A percentile compares a stretch with the other conserved stretches of the same genome.
These are phyloP conservation scores for Galeopterus variegatus DNA, from an alignment of 2,113 vertebrate species.

Conservation along the genomic window DNA sequence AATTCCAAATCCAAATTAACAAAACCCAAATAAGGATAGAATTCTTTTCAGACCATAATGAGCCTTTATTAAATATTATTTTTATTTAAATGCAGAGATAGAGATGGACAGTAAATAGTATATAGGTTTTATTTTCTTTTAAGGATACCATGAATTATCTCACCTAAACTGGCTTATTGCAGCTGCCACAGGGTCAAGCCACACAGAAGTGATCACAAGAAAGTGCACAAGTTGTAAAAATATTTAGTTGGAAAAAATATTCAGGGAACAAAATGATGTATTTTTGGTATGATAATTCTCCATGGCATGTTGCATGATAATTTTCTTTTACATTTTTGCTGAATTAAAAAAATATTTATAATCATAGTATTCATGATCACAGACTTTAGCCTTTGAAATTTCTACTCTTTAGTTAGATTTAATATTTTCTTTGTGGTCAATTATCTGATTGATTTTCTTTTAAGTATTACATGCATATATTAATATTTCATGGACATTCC, in stretches of 20 bases:
- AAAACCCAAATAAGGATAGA: conserved; percentile 40
- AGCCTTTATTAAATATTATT: conserved; percentile 41
- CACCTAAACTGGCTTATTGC: not conserved
- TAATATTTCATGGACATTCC: conserved; percentile 24
- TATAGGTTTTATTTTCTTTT: not conserved
- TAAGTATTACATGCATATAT: not conserved
- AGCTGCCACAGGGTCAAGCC: not conserved
- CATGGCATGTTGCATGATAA: not conserved
- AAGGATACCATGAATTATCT: not conserved
- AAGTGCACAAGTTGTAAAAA: not conserved
- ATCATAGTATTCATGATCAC: conserved; percentile 20
- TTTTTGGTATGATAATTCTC: not conserved
- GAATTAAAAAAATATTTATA: not conserved
- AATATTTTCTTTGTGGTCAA: conserved; percentile 45
- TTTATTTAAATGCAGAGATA: conserved; percentile 54
- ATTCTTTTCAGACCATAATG: conserved; percentile 35
- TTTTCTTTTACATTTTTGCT: not conserved
- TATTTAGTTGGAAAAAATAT: not conserved
- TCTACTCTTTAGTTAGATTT: conserved; percentile 61
- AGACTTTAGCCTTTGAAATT: conserved; percentile 14
- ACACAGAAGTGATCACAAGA: not conserved
- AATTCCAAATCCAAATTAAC: conserved; percentile 54
- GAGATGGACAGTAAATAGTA: not conserved
- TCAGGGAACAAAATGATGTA: not conserved
- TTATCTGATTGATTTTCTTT: conserved; percentile 67